These are phyloP conservation scores for Leptoclinus maculatus DNA, from an alignment of 2,797 vertebrate genomes.

Conservation along the genomic window DNA sequence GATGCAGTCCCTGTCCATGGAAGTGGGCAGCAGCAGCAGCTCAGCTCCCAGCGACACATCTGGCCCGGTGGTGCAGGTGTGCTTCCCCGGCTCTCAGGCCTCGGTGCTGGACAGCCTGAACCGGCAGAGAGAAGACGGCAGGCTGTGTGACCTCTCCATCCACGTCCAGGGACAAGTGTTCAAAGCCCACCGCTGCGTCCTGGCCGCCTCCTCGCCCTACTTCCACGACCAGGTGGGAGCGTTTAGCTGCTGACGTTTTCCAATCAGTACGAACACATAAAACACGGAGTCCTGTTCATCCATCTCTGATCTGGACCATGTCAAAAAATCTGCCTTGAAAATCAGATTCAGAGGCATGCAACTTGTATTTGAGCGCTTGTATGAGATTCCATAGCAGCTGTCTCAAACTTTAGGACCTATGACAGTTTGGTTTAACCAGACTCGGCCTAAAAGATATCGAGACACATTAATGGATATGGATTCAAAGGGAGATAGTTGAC, in stretches of 20 bases:
- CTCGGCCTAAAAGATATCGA: background rate
- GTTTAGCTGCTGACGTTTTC: background rate
- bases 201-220: constrained; percentile 94
- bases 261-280: background rate
- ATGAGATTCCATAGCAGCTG: background rate
- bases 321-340: background rate
- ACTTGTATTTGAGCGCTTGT: background rate
- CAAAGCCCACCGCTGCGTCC: constrained; percentile 92
- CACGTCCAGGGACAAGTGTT: constrained; percentile 94
- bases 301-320: background rate
- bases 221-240: constrained; percentile 91
- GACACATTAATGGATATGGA: background rate
- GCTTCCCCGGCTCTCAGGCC: constrained; percentile 89
- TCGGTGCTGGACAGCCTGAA: constrained; percentile 92
- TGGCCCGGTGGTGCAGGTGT: constrained; percentile 86
- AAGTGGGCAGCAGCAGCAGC: constrained; percentile 77
- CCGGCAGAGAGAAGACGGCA: constrained; percentile 90
- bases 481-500: background rate
- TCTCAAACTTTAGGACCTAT: background rate
- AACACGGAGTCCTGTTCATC: background rate
- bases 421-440: background rate
- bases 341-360: background rate
- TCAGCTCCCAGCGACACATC: constrained; percentile 50
- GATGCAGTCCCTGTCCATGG: constrained; percentile 79
- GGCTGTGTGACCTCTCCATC: constrained; percentile 94